These are phyloP conservation scores for Hippocampus barbouri DNA, from an alignment of 2,113 vertebrate genomes.

Conservation along the genomic window DNA sequence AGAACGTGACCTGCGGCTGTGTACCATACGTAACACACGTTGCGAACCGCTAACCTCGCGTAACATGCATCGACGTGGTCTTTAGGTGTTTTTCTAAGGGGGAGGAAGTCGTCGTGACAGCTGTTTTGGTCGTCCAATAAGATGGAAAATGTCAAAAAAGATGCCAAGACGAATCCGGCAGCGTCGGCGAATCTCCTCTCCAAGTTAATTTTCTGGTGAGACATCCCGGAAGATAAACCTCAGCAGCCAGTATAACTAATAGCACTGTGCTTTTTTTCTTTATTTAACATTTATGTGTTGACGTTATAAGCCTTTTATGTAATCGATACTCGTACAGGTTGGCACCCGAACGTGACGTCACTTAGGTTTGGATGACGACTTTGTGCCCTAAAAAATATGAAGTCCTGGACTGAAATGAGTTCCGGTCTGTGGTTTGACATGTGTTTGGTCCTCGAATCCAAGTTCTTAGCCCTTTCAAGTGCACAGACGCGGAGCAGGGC, in stretches of 20 bases:
- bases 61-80: slow-evolving; percentile 31
- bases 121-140: background rate
- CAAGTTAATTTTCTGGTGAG: slow-evolving; percentile 74
- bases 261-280: background rate
- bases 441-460: background rate
- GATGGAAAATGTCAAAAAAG: slow-evolving; percentile 60
- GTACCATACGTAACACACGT: background rate
- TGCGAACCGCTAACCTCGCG: background rate
- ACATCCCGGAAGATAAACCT: background rate
- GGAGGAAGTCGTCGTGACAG: background rate
- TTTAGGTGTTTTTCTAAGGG: background rate
- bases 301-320: background rate
- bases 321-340: slow-evolving; percentile 1
- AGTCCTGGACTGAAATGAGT: background rate
- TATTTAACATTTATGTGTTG: background rate
- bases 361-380: background rate
- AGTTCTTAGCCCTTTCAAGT: background rate
- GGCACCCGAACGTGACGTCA: slow-evolving; percentile 1
- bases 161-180: slow-evolving; percentile 65
- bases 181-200: slow-evolving; percentile 67
- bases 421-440: background rate
- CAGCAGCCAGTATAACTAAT: background rate
- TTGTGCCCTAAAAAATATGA: background rate
- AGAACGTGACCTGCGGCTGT: background rate
- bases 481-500: background rate